Conservation (phyloP, 1,140 invertebrate species). For the Drosophila busckii region DNA sequence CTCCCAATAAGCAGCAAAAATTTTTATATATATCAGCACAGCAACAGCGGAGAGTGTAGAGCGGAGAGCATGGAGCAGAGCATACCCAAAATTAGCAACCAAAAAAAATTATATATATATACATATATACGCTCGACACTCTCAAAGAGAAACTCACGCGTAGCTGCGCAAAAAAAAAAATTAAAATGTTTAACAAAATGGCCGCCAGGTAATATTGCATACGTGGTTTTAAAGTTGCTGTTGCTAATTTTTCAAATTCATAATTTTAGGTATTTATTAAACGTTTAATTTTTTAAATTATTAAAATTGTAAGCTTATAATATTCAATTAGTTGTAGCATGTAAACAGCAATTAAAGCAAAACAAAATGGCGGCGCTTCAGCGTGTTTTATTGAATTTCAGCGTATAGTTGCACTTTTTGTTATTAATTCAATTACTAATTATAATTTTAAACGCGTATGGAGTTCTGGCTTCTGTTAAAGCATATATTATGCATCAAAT, state of each 20-base stretch:
- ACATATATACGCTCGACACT: constrained; percentile 27
- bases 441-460: no score
- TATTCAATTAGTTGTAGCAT: constrained; percentile 37
- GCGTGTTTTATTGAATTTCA: no score
- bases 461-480: no score
- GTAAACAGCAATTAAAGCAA: no score
- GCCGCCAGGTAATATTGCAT: constrained; percentile 47
- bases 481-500: no score
- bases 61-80: no score
- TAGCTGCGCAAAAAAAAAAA: constrained; percentile 26
- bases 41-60: constrained; percentile 16
- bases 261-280: not conserved
- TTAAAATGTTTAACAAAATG: constrained; percentile 61
- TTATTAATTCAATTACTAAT: no score
- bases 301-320: no score
- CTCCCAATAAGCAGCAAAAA: constrained; percentile 1
- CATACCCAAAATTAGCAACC: constrained; percentile 58
- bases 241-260: constrained; percentile 10
- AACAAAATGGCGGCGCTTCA: no score
- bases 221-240: constrained; percentile 43
- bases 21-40: constrained; percentile 7
- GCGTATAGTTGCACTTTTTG: no score
- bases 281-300: no score
- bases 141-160: constrained; percentile 33
- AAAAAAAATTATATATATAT: constrained; percentile 26